phyloP scores from a whole-genome alignment of 1,140 invertebrate genomes.

The Mylabris phalerata region DNA sequence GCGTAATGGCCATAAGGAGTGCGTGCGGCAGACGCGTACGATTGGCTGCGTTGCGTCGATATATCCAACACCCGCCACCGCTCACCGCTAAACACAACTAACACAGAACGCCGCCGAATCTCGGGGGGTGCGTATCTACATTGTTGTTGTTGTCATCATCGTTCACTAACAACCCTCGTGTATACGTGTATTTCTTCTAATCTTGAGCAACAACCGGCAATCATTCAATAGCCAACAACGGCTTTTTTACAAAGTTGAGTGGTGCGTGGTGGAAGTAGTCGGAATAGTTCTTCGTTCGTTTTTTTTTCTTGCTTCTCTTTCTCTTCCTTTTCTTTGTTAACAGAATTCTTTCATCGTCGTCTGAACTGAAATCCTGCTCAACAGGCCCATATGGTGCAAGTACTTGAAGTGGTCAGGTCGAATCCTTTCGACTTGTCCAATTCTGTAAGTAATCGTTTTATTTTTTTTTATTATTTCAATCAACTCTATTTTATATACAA shows the following conservation, averaged over 20 bases:
- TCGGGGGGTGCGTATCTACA: slow-evolving; percentile 26
- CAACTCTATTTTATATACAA: too few relatives aligned
- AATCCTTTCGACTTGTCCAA: slow-evolving; percentile 37
- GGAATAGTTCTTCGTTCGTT: not conserved
- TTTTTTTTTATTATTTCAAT: too few relatives aligned
- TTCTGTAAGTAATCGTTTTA: slow-evolving; percentile 35
- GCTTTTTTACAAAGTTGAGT: not conserved
- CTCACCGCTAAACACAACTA: slow-evolving; percentile 12
- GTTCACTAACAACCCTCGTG: slow-evolving; percentile 6
- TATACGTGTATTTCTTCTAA: not conserved
- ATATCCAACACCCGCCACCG: slow-evolving; percentile 22
- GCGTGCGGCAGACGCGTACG: slow-evolving; percentile 29
- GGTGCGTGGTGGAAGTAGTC: not conserved
- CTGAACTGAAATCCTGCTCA: not conserved
- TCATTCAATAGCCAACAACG: not conserved
- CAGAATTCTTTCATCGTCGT: too few relatives aligned
- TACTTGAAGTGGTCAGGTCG: slow-evolving; percentile 40
- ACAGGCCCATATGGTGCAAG: slow-evolving; percentile 41
- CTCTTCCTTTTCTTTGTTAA: not conserved
- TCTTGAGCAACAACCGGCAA: too few relatives aligned
- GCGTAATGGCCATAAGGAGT: slow-evolving; percentile 35
- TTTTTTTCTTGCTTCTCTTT: not conserved
- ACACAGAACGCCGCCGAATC: slow-evolving; percentile 19
- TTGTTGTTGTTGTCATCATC: not conserved
- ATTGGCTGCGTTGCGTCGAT: slow-evolving; percentile 32